phyloP scores from a whole-genome alignment of 1,140 invertebrate genomes.

The Colletes latitarsis region DNA sequence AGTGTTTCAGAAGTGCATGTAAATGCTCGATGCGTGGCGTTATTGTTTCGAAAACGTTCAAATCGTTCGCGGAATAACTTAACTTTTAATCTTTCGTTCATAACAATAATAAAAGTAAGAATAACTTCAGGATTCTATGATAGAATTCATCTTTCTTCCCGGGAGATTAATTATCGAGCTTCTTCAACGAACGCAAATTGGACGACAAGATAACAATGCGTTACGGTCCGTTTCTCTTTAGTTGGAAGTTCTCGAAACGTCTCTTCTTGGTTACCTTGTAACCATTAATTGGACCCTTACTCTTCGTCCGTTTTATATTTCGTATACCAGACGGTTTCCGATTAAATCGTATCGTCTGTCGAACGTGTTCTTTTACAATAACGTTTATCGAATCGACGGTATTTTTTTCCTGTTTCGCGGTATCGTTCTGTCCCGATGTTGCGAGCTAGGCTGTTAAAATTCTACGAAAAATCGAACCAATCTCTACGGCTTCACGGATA shows the following conservation, averaged over 20 bases:
- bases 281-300: not conserved
- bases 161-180: conserved; percentile 1
- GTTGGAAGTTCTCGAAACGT: not conserved
- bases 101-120: no score
- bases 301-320: not conserved
- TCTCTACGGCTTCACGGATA: no score
- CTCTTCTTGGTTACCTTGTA: not conserved
- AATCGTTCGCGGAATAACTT: no score
- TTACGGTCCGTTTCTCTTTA: not conserved
- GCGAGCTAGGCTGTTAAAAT: no score
- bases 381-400: no score
- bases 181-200: not conserved
- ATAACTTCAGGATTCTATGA: not conserved
- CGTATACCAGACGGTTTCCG: not conserved
- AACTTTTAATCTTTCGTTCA: no score
- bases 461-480: no score
- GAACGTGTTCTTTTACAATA: no score
- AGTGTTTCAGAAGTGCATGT: no score
- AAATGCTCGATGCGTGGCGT: not conserved
- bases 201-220: not conserved
- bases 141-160: not conserved
- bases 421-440: no score
- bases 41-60: not conserved
- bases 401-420: no score
- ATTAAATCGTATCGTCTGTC: no score